Base-by-base conservation (phyloP, 2,113 vertebrate genomes). In the Takifugu bimaculatus region DNA sequence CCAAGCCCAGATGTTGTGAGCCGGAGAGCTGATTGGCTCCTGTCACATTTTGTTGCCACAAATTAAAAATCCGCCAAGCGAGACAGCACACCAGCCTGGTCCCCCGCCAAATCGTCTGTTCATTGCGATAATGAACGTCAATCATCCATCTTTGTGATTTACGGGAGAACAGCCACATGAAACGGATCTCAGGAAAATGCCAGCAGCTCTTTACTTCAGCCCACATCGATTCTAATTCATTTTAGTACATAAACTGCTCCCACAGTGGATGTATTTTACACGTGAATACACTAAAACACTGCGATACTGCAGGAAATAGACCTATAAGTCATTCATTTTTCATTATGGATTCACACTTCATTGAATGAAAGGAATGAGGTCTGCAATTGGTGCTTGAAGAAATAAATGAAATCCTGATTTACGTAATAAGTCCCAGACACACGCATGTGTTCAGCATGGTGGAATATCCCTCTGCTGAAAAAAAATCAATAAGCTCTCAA, bases 101-200 rank as follows among this genome's bases (percentile, higher is more conserved):
- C 53, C 57, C 57, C 70, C 75, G 82, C 78, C 80, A 88, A 72
- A 76, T 89, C 74, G 80, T 85, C 81, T 84, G 84, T 74, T 84
- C 60, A 57, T 15, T 3, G 61, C 77, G 75, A 88, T 81, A 80
- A 65, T 51, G 58, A 47, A 54, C 52, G 87, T 91, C 77, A 77
- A 86, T 90, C 89, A 87, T 65, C 62, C 63, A 78, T 63, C 63
- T 56, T 27, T 42, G 26, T 61, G 67, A 68, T 77, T 78, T 68
- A 76, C 55, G 11, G 52, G 62, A 60, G 51, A 39, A 47, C 3
- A 39, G 54, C 50, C 54, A 66, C 51, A 4, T 51, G 55, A 5
- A 62, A 56, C 7, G 54, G n/a, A 69, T 68, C 28, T 56, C 20
- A 28, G 6, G 9, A 14, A 32, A 66, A 7, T 26, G 47, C 13